Percentiles rank a stretch among this genome's conserved stretches.
Evolutionary conservation across 1,140 invertebrate genomes (phyloP).

Genomic region (Drosophila cardini): DNA sequence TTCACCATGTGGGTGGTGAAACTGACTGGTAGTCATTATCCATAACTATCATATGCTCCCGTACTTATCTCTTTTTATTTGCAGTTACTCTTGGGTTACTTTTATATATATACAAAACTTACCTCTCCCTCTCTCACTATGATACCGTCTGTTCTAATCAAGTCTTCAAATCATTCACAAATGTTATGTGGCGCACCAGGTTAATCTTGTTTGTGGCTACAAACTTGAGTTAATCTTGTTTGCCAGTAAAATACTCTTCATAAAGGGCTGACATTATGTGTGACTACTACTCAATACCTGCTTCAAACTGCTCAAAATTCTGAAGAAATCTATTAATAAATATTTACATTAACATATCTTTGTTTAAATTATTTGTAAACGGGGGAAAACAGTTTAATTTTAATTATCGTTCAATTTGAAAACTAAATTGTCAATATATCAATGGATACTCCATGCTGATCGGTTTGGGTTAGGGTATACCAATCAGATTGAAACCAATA

Average conservation of each 20-base stretch:
- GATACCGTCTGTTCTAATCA: constrained; percentile 4
- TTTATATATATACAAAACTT: neutral
- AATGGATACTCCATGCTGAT: too few species aligned
- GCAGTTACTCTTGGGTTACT: neutral
- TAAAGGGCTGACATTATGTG: neutral
- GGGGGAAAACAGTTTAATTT: too few species aligned
- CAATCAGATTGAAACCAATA: too few species aligned
- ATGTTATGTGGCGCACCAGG: neutral
- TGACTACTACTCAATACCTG: neutral
- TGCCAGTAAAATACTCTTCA: neutral
- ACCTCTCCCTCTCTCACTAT: neutral
- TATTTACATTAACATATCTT: neutral
- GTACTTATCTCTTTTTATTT: neutral
- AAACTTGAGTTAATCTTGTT: neutral
- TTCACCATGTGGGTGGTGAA: constrained; percentile 11
- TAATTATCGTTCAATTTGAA: too few species aligned
- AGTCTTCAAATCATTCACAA: neutral
- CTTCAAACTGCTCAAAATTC: neutral
- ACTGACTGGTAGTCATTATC: neutral
- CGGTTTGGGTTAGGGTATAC: too few species aligned
- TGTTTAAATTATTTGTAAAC: too few species aligned
- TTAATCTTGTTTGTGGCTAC: neutral
- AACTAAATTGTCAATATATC: too few species aligned
- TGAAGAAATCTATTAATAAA: neutral
- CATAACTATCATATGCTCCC: neutral